These are phyloP conservation scores for Melanchra persicariae DNA, from an alignment of 2,888 invertebrate species.

Conservation along the genomic window DNA sequence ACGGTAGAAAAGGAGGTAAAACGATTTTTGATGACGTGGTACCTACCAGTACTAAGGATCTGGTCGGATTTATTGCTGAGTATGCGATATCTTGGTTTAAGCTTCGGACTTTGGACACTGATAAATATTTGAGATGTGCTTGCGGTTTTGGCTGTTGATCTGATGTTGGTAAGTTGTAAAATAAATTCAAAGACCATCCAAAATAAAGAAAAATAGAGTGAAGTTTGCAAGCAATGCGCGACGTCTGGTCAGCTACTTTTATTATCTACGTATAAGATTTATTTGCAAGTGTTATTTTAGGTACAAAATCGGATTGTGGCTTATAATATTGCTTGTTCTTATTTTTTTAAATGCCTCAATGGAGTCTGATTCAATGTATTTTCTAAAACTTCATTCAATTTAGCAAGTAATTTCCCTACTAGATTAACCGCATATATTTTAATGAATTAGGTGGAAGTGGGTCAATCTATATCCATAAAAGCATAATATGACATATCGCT, in stretches of 20 bases:
- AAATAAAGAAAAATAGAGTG: background rate
- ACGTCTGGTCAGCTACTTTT: background rate
- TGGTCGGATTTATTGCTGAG: constrained; percentile 46
- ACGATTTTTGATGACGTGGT: constrained; percentile 56
- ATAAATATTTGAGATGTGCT: constrained; percentile 14
- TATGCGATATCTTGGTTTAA: constrained; percentile 21
- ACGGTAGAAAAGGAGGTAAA: constrained; percentile 48
- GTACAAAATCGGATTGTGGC: no score
- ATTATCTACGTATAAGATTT: background rate
- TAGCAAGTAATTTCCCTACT: no score
- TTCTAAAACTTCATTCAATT: no score
- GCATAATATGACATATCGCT: no score
- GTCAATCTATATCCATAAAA: no score
- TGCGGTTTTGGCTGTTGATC: constrained; percentile 6
- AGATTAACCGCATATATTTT: no score
- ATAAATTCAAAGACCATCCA: background rate
- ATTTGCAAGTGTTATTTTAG: background rate
- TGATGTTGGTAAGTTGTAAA: background rate
- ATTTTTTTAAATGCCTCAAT: no score
- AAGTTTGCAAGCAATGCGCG: background rate
- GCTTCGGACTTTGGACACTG: background rate
- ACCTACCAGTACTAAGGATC: constrained; percentile 19
- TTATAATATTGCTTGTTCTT: no score
- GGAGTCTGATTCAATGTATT: no score
- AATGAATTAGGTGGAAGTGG: no score